These are phyloP conservation scores for Poicephalus gulielmi DNA, from an alignment of 2,113 vertebrate genomes.

Conservation along the genomic window DNA sequence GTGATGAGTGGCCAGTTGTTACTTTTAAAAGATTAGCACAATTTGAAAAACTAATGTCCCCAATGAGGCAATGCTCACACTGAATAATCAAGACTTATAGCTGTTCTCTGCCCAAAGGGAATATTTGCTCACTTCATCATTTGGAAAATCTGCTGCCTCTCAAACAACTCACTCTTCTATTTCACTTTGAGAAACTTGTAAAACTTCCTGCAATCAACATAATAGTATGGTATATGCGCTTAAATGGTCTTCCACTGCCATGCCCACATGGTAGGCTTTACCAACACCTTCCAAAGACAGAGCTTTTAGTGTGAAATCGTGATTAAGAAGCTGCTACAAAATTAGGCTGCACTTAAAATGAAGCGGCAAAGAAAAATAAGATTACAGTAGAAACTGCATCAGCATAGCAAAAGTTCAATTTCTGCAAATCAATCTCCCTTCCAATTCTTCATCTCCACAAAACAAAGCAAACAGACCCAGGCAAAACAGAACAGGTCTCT, in stretches of 20 bases:
- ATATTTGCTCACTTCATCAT: conserved; percentile 71
- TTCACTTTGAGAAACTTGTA: conserved; percentile 69
- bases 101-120: conserved; percentile 63
- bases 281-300: background rate
- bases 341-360: background rate
- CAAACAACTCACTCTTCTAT: conserved; percentile 59
- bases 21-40: conserved; percentile 75
- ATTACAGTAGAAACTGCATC: background rate
- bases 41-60: conserved; percentile 74
- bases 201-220: conserved; percentile 31
- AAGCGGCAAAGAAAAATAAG: background rate
- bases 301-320: background rate
- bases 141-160: conserved; percentile 71
- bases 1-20: conserved; percentile 75
- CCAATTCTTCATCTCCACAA: background rate
- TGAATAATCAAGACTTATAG: conserved; percentile 74
- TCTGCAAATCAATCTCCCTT: background rate
- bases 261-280: background rate
- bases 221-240: background rate
- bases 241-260: background rate
- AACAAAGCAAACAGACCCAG: background rate
- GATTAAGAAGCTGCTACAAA: background rate
- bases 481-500: background rate
- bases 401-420: background rate
- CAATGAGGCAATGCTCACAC: conserved; percentile 65